These are phyloP conservation scores for Cydia pomonella DNA, from an alignment of 1,140 invertebrate genomes.

Conservation along the genomic window DNA sequence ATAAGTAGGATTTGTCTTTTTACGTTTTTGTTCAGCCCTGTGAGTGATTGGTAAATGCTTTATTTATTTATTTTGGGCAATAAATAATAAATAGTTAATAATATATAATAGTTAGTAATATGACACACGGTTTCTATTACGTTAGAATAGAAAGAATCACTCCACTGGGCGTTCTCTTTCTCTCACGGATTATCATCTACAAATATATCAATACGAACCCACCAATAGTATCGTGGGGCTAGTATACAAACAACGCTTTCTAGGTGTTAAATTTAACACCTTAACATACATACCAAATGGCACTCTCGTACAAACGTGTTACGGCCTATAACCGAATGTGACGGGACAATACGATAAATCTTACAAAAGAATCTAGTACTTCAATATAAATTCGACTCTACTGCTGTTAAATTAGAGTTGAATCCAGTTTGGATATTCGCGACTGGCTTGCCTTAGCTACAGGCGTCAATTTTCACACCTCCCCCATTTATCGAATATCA, in stretches of 20 bases:
- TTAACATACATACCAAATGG: conserved; percentile 21
- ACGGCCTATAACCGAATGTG: conserved; percentile 20
- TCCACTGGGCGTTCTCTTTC: background rate
- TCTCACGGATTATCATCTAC: conserved; percentile 6
- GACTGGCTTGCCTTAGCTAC: background rate
- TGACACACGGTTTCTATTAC: background rate
- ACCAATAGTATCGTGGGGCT: conserved; percentile 47
- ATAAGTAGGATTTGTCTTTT: no score
- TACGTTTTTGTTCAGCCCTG: no score
- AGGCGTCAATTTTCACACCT: conserved; percentile 78
- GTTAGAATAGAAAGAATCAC: background rate
- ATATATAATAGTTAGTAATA: no score
- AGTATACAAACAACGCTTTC: conserved; percentile 43
- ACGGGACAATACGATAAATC: conserved; percentile 16
- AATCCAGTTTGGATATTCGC: background rate
- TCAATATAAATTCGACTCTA: conserved; percentile 46
- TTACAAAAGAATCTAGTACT: background rate
- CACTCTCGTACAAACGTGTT: conserved; percentile 8
- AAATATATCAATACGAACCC: conserved; percentile 9
- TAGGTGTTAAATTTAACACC: conserved; percentile 77
- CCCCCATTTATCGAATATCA: conserved; percentile 37
- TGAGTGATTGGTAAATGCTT: no score
- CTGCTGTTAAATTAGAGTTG: background rate
- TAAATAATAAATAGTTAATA: no score
- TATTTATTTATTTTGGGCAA: no score